phyloP scores from a whole-genome alignment of 2,113 vertebrate genomes.

The Xenotilapia leptura region DNA sequence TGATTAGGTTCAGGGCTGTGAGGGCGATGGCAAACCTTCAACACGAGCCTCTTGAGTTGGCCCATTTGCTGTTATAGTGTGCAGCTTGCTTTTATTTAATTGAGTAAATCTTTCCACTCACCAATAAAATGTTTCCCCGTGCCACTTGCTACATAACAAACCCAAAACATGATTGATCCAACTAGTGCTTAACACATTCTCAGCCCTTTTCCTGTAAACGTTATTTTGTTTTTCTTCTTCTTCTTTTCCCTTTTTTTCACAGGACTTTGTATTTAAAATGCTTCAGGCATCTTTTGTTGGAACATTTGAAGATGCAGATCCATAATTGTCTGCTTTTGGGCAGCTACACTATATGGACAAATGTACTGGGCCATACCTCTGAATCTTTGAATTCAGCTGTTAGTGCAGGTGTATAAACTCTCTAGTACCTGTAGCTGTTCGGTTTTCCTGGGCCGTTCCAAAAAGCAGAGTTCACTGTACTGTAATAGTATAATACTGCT shows the following conservation, averaged over 20 bases:
- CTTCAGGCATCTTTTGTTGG: background rate
- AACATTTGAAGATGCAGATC: background rate
- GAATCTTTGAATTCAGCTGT: background rate
- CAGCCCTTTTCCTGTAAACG: background rate
- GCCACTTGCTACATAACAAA: background rate
- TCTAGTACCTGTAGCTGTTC: background rate
- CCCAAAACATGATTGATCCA: background rate
- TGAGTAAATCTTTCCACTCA: background rate
- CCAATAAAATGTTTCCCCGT: background rate
- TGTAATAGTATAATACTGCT: background rate
- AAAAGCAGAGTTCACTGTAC: background rate
- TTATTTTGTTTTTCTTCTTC: background rate
- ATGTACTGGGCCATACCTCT: background rate
- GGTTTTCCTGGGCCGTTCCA: background rate
- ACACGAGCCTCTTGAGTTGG: background rate
- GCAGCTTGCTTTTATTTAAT: background rate
- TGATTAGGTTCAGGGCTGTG: background rate
- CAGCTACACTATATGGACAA: background rate
- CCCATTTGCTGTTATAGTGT: background rate
- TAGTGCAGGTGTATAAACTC: background rate
- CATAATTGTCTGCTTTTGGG: background rate
- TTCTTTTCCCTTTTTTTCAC: background rate
- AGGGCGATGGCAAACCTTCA: background rate
- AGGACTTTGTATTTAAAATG: background rate
- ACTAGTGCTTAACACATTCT: background rate